Percentiles rank a stretch among this genome's conserved stretches.
Conservation (phyloP, 2,888 invertebrate genomes). For the Strigamia transsilvanica region DNA sequence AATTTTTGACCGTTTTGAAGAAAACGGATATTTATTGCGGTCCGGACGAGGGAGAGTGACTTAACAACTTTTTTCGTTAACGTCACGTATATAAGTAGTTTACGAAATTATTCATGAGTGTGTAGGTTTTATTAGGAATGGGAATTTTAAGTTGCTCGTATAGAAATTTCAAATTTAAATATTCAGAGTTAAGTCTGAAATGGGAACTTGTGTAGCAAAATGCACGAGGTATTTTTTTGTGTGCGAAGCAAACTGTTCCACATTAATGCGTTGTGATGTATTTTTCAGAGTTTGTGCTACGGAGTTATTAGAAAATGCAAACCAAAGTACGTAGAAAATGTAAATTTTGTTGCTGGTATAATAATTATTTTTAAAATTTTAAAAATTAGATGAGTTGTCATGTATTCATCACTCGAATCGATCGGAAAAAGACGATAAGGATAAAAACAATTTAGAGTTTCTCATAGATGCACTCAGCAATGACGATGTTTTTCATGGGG, state of each 20-base stretch:
- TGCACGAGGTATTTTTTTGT: background rate
- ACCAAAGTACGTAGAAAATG: background rate
- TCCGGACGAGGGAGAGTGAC: background rate
- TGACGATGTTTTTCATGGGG: background rate
- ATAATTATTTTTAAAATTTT: background rate
- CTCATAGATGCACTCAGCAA: background rate
- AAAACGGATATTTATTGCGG: background rate
- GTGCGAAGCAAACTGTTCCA: background rate
- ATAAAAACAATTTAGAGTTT: background rate
- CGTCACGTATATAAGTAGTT: background rate
- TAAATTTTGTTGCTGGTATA: too few relatives aligned
- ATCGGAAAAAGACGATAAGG: background rate
- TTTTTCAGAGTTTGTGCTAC: conserved; percentile 23
- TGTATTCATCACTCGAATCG: background rate
- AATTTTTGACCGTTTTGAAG: background rate
- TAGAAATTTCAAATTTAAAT: conserved; percentile 8
- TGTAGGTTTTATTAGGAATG: background rate
- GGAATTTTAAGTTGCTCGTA: background rate
- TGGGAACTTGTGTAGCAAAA: conserved; percentile 11
- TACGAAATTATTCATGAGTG: too few relatives aligned
- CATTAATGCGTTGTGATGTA: too few relatives aligned
- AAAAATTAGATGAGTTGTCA: background rate
- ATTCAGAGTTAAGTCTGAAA: background rate
- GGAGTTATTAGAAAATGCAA: background rate
- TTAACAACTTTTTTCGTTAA: background rate